Conservation (phyloP, 1,140 invertebrate genomes). For the Drosophila willistoni region DNA sequence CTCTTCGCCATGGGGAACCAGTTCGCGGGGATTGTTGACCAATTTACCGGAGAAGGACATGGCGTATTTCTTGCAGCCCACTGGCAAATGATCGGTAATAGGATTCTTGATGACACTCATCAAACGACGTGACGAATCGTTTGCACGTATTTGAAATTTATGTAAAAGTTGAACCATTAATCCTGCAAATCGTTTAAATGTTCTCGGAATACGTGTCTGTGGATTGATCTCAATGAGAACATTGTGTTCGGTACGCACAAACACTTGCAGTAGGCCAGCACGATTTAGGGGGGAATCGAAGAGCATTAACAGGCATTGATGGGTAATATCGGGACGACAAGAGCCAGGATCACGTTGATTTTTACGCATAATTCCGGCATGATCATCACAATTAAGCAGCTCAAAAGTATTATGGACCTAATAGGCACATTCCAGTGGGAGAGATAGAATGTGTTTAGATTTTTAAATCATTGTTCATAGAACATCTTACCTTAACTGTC, state of each 20-base stretch:
- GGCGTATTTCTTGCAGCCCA: slow-evolving; percentile 94
- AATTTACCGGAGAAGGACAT: slow-evolving; percentile 95
- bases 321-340: slow-evolving; percentile 96
- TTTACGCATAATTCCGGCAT: slow-evolving; percentile 92
- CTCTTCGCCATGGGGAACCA: slow-evolving; percentile 87
- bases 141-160: slow-evolving; percentile 95
- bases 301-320: slow-evolving; percentile 97
- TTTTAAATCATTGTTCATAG: neutral
- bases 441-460: neutral
- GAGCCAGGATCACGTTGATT: slow-evolving; percentile 92
- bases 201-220: slow-evolving; percentile 98
- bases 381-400: slow-evolving; percentile 97
- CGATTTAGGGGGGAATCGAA: slow-evolving; percentile 98
- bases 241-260: slow-evolving; percentile 97
- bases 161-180: slow-evolving; percentile 99
- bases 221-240: slow-evolving; percentile 99
- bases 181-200: slow-evolving; percentile 99
- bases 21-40: slow-evolving; percentile 89
- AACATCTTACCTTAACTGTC: slow-evolving; percentile 92
- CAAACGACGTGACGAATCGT: slow-evolving; percentile 94
- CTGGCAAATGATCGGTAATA: slow-evolving; percentile 96
- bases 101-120: slow-evolving; percentile 99
- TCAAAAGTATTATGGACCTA: slow-evolving; percentile 95
- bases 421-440: slow-evolving; percentile 39
- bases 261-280: slow-evolving; percentile 95